Conservation (phyloP, 2,888 invertebrate genomes). For the Salpingus planirostris region DNA sequence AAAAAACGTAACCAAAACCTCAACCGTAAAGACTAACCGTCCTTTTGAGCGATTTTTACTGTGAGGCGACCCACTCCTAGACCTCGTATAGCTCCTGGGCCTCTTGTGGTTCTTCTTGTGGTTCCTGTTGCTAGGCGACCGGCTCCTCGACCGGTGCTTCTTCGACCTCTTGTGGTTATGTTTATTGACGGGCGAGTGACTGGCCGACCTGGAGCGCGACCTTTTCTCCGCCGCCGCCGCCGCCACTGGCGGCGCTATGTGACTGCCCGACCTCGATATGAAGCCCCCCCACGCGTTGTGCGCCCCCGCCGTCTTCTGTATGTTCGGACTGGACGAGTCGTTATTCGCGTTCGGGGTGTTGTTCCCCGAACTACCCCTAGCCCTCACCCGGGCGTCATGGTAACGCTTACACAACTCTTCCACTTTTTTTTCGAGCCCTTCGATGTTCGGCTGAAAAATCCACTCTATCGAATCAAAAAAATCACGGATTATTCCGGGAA, state of each 20-base stretch:
- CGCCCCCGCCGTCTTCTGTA: constrained; percentile 48
- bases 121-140: constrained; percentile 28
- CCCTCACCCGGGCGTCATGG: constrained; percentile 54
- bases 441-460: constrained; percentile 52
- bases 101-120: constrained; percentile 38
- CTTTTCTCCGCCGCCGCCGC: constrained; percentile 35
- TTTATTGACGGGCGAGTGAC: constrained; percentile 34
- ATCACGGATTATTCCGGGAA: constrained; percentile 29
- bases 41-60: constrained; percentile 30
- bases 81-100: constrained; percentile 38
- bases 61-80: constrained; percentile 38
- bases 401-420: constrained; percentile 65
- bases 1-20: too few species aligned
- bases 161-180: constrained; percentile 34
- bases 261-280: constrained; percentile 45
- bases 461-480: neutral
- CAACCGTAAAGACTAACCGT: too few species aligned
- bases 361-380: constrained; percentile 43
- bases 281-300: constrained; percentile 62
- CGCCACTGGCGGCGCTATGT: constrained; percentile 34
- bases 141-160: constrained; percentile 36
- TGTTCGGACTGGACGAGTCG: constrained; percentile 38
- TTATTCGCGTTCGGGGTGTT: constrained; percentile 43
- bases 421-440: constrained; percentile 63
- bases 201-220: constrained; percentile 35